A percentile compares a stretch with the other conserved stretches of the same genome.
Evolutionary conservation across 2,113 vertebrate species (phyloP).

Genomic region (Hydrolagus affinis): DNA sequence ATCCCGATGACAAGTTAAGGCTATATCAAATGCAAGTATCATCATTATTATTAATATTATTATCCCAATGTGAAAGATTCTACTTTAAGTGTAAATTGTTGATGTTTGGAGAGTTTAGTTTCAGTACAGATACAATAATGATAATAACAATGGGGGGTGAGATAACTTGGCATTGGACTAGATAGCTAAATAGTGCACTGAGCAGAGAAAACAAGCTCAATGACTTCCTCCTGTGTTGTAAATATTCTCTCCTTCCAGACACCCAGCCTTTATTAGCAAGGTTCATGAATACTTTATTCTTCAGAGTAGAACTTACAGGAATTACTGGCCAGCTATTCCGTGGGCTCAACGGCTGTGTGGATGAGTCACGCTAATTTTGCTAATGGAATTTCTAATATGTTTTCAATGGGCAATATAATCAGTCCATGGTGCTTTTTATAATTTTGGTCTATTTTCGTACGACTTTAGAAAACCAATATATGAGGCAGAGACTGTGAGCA

Average conservation of each 20-base stretch:
- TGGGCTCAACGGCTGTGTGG: not conserved
- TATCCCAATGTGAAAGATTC: too few species aligned
- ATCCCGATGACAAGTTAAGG: too few species aligned
- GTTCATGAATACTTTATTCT: not conserved
- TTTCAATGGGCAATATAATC: constrained; percentile 11
- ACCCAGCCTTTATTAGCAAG: not conserved
- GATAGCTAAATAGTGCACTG: not conserved
- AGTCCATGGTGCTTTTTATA: not conserved
- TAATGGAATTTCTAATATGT: constrained; percentile 22
- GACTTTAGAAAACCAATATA: not conserved
- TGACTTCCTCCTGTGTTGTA: too few species aligned
- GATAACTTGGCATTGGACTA: too few species aligned
- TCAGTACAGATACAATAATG: not conserved
- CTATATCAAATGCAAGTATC: too few species aligned
- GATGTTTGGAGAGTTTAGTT: too few species aligned
- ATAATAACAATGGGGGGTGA: not conserved
- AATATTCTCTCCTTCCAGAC: not conserved
- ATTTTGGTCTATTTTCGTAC: not conserved
- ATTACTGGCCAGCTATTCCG: not conserved
- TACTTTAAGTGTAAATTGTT: too few species aligned
- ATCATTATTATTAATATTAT: too few species aligned
- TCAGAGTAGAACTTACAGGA: not conserved
- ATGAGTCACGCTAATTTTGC: constrained; percentile 3
- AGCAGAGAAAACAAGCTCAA: not conserved
- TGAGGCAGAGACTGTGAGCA: not conserved